Evolutionary conservation across 2,797 vertebrate genomes (phyloP).

Genomic region (Enteromius mattozi): DNA sequence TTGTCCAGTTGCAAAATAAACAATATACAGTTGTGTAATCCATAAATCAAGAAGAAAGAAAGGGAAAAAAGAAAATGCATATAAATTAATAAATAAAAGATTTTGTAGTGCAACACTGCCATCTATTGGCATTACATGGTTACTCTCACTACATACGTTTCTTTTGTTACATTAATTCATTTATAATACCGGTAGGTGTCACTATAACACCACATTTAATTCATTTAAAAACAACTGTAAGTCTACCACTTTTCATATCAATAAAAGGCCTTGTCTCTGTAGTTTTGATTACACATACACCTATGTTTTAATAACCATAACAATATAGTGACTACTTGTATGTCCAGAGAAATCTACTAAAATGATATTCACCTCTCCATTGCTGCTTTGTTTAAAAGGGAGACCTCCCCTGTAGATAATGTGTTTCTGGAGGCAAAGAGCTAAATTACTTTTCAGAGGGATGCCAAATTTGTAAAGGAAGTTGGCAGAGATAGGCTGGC

Average conservation of each 20-base stretch:
- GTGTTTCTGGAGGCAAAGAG: slow-evolving; percentile 13
- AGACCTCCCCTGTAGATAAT: neutral
- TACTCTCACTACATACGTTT: neutral
- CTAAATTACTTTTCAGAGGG: slow-evolving; percentile 29
- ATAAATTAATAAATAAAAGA: neutral
- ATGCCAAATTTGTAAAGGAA: slow-evolving; percentile 40
- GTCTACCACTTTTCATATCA: neutral
- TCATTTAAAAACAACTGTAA: neutral
- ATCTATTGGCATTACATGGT: slow-evolving; percentile 27
- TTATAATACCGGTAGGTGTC: slow-evolving; percentile 38
- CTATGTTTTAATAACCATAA: neutral
- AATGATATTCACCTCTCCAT: slow-evolving; percentile 6
- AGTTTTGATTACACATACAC: neutral
- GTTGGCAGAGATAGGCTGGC: slow-evolving; percentile 53
- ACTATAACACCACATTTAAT: slow-evolving; percentile 3
- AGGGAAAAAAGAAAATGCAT: neutral
- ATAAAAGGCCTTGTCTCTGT: neutral
- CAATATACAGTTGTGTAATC: neutral
- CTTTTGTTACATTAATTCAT: neutral
- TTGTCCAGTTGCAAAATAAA: neutral
- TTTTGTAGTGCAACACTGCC: slow-evolving; percentile 29
- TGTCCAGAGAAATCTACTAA: neutral
- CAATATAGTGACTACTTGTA: neutral
- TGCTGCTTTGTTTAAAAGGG: neutral
- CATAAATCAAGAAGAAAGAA: neutral